A percentile compares a stretch with the other conserved stretches of the same genome.
phyloP scores from a whole-genome alignment of 2,888 invertebrate species.

The Eupithecia pulchellata region DNA sequence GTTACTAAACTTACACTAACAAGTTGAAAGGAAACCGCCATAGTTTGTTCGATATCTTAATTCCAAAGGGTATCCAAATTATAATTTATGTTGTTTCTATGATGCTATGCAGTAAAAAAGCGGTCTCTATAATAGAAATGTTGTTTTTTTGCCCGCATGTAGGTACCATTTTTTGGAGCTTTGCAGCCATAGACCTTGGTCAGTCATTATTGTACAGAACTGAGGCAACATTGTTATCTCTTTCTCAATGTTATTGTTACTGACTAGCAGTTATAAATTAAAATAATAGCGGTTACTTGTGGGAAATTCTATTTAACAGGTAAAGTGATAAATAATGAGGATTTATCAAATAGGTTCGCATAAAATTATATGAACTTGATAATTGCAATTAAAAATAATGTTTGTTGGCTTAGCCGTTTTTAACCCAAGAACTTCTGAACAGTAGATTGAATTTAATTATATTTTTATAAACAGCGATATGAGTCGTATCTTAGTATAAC shows the following conservation, averaged over 20 bases:
- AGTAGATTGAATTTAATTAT: neutral
- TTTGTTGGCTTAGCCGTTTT: neutral
- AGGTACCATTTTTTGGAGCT: conserved; percentile 39
- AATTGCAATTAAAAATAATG: conserved; percentile 7
- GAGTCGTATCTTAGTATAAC: neutral
- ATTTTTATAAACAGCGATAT: neutral
- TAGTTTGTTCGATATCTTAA: conserved; percentile 79
- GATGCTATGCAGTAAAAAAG: conserved; percentile 71
- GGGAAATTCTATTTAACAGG: conserved; percentile 18
- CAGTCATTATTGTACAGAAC: conserved; percentile 55
- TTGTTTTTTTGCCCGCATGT: conserved; percentile 79
- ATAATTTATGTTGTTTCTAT: conserved; percentile 81
- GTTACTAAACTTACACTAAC: conserved; percentile 68
- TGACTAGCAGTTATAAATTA: conserved; percentile 26
- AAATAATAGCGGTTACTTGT: conserved; percentile 25
- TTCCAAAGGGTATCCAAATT: conserved; percentile 79
- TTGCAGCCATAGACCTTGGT: conserved; percentile 48
- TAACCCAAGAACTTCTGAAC: neutral
- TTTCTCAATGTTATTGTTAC: conserved; percentile 51
- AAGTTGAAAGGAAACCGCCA: conserved; percentile 74
- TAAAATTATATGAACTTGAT: neutral
- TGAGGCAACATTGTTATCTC: conserved; percentile 62
- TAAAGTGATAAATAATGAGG: conserved; percentile 19
- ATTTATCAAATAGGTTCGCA: neutral
- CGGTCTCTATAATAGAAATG: conserved; percentile 78